phyloP scores from a whole-genome alignment of 2,113 vertebrate genomes.

The Xerus inauris region DNA sequence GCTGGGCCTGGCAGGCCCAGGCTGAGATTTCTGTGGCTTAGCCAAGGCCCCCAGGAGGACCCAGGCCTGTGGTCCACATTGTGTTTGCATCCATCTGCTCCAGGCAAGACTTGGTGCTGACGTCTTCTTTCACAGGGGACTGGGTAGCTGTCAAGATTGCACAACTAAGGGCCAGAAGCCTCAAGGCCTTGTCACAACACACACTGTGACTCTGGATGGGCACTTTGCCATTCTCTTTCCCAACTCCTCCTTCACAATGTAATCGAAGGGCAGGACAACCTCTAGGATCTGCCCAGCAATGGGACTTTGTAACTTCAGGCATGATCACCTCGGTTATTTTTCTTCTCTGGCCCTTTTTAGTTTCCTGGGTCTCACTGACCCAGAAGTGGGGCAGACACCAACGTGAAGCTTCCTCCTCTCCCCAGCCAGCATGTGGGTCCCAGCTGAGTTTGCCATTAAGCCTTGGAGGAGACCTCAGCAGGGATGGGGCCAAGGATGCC shows the following conservation, averaged over 20 bases:
- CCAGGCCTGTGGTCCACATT: neutral
- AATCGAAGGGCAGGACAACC: constrained; percentile 39
- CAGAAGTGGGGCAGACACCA: constrained; percentile 45
- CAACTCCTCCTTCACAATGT: neutral
- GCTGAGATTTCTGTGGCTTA: constrained; percentile 34
- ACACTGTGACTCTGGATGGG: neutral
- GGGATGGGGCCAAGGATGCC: constrained; percentile 28
- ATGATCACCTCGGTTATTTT: constrained; percentile 5
- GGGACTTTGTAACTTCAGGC: constrained; percentile 48
- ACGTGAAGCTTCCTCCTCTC: neutral
- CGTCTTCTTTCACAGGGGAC: neutral
- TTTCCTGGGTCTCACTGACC: constrained; percentile 75
- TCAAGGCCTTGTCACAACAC: neutral
- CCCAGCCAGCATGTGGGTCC: constrained; percentile 24
- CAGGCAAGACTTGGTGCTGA: constrained; percentile 1
- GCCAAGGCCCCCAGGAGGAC: neutral
- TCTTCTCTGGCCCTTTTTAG: constrained; percentile 53
- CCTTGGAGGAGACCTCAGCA: neutral
- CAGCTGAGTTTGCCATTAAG: constrained; percentile 31
- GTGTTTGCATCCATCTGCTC: neutral
- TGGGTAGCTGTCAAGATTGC: neutral
- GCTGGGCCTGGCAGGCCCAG: neutral
- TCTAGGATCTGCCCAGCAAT: neutral
- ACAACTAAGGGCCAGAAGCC: neutral
- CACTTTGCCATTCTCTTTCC: neutral